Conservation (phyloP, 2,888 invertebrate species). For the Glyphotaelius pellucidus region DNA sequence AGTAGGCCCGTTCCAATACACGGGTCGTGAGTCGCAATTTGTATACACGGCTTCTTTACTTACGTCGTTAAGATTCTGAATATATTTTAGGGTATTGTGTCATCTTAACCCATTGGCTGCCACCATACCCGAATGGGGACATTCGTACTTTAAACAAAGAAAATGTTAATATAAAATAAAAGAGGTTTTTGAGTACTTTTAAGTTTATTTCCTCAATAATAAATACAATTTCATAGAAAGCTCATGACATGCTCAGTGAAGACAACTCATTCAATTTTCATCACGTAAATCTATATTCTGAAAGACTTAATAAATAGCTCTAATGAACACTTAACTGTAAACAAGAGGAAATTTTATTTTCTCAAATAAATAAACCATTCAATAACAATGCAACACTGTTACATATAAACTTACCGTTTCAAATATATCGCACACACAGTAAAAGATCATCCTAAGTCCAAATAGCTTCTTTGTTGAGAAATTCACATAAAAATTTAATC, state of each 20-base stretch:
- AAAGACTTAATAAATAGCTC: conserved; percentile 50
- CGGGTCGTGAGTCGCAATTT: no score
- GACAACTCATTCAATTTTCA: conserved; percentile 47
- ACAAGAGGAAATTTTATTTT: conserved; percentile 41
- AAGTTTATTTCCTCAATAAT: conserved; percentile 64
- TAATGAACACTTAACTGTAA: conserved; percentile 51
- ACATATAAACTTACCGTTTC: background rate
- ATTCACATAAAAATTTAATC: no score
- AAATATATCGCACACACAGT: background rate
- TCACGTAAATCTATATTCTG: conserved; percentile 50
- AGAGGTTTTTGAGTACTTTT: conserved; percentile 41
- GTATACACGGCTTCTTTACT: no score
- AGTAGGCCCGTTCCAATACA: no score
- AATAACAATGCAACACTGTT: conserved; percentile 32
- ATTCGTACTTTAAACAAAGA: background rate
- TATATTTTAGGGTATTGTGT: no score
- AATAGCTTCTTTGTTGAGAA: no score
- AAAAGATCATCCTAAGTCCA: no score
- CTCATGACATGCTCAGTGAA: conserved; percentile 65
- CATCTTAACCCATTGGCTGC: no score
- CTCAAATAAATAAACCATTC: conserved; percentile 36
- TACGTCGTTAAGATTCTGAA: no score
- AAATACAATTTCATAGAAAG: conserved; percentile 66
- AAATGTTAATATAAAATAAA: background rate
- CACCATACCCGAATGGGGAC: no score